phyloP scores from a whole-genome alignment of 2,888 invertebrate species.

The Tipula lateralis region DNA sequence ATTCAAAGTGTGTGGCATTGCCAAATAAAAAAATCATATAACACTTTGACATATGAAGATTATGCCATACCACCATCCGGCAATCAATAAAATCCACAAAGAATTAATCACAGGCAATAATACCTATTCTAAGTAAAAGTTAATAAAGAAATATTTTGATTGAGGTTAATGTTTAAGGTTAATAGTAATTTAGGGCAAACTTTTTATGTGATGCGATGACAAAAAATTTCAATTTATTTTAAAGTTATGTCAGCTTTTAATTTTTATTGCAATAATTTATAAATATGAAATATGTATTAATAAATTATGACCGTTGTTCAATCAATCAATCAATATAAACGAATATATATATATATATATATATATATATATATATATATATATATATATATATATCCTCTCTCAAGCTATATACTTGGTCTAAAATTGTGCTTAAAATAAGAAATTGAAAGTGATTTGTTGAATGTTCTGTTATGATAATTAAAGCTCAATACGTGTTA shows the following conservation, averaged over 20 bases:
- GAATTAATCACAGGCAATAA: neutral
- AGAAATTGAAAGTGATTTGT: slow-evolving; percentile 1
- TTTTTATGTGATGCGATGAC: slow-evolving; percentile 19
- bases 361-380: neutral
- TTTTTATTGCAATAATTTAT: neutral
- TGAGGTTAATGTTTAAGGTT: slow-evolving; percentile 24
- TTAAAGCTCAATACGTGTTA: neutral
- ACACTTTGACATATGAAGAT: neutral
- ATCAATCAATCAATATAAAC: neutral
- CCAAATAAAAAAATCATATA: neutral
- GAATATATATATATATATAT: neutral
- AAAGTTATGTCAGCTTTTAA: slow-evolving; percentile 2
- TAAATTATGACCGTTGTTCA: neutral
- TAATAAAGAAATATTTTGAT: neutral
- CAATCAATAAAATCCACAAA: neutral
- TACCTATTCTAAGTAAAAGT: neutral
- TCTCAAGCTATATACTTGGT: neutral
- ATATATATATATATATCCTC: neutral
- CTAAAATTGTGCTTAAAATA: neutral
- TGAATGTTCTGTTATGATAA: slow-evolving; percentile 19
- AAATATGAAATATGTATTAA: neutral
- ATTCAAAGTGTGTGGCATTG: neutral
- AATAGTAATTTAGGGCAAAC: slow-evolving; percentile 1
- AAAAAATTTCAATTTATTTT: neutral
- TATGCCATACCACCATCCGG: neutral